These are phyloP conservation scores for Ranitomeya imitator DNA, from an alignment of 2,113 vertebrate genomes.

Conservation along the genomic window DNA sequence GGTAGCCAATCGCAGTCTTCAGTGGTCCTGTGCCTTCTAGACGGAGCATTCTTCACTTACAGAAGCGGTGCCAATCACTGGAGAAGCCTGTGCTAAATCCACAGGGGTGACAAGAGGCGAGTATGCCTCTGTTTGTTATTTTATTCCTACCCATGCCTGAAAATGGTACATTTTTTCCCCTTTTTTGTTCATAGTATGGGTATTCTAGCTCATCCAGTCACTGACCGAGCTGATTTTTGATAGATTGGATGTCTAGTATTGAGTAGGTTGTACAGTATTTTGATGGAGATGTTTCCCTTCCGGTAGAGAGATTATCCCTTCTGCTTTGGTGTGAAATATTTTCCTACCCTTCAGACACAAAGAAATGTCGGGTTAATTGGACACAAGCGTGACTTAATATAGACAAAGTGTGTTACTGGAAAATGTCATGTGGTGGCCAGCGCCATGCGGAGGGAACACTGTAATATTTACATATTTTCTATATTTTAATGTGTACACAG, in stretches of 20 bases:
- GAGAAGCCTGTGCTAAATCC: no score
- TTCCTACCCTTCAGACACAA: background rate
- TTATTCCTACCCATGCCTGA: no score
- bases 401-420: background rate
- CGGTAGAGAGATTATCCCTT: background rate
- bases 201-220: background rate
- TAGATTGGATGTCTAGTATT: background rate
- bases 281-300: background rate
- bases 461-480: constrained; percentile 51
- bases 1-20: no score
- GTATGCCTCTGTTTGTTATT: no score
- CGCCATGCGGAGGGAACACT: background rate
- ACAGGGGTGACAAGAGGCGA: no score
- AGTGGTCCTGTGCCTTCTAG: no score
- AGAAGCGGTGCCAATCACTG: no score
- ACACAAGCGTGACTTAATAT: background rate
- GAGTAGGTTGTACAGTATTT: background rate
- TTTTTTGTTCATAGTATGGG: background rate
- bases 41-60: no score
- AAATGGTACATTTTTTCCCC: no score
- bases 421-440: background rate
- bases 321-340: background rate
- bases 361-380: background rate
- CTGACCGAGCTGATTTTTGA: background rate
- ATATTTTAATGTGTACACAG: constrained; percentile 29